Base-by-base conservation (phyloP, 37 sponge, comb jelly and placozoan species). In the Mnemiopsis leidyi region DNA sequence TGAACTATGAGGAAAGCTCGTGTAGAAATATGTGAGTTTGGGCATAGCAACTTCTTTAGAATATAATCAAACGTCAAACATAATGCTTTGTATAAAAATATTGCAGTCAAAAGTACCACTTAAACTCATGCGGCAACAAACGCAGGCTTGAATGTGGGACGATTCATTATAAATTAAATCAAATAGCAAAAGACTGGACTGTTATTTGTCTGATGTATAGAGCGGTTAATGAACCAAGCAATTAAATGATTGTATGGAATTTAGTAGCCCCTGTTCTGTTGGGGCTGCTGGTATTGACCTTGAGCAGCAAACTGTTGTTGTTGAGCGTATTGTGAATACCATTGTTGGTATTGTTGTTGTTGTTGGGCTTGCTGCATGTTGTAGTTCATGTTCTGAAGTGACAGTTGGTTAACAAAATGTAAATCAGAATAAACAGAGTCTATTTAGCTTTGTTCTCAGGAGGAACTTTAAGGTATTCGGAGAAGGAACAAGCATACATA, bases 331-430 rank as follows among this genome's bases (percentile, higher is more conserved):
- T 69, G 73, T 16, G 73, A 69, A 25, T 69, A 69, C 73, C 73
- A 69, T 69, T 69, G 73, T 25, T 69, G 73, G 73, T 69, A 69
- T 28, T 69, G 73, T 25, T 69, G 73, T 20, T 69, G 73, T 20
- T 69, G 73, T 25, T 69, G 73, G 73, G 73, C 73, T 5, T 69
- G 73, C n/a, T 69, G 73, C 73, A 69, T 69, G 73, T 69, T 69
- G n/a, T 69, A 69, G 73, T 25, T 25, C 73, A 69, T 69, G 73
- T 69, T 69, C 28, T 69, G 29, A 25, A 25, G 3, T 23, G 73
- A 69, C 18, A 21, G 68, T 61, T 21, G 68, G 68, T 61, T 61
- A 61, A 61, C 18, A 61, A 61, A 18, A 61, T 9, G 68, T n/a
- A n/a, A n/a, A n/a, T n/a, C n/a, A n/a, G n/a, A n/a, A n/a, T n/a